These are phyloP conservation scores for Tipula unca DNA, from an alignment of 2,888 invertebrate genomes.

Conservation along the genomic window DNA sequence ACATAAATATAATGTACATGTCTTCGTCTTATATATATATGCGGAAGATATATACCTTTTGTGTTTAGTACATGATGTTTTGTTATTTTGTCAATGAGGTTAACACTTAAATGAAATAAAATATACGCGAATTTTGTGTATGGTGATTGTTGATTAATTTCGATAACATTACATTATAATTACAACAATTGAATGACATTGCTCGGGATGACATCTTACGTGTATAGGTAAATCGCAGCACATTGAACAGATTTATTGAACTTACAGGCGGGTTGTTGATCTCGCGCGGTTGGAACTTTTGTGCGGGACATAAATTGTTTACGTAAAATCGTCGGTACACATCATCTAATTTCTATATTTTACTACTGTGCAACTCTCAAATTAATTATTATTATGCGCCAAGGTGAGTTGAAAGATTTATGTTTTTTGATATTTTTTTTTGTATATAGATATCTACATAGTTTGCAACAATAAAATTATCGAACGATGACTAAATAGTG, in stretches of 20 bases:
- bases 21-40: neutral
- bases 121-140: neutral
- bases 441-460: too few species aligned
- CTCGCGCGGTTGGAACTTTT: neutral
- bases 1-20: neutral
- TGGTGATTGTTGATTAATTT: neutral
- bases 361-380: neutral
- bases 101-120: neutral
- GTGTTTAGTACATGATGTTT: neutral
- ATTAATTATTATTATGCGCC: neutral
- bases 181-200: neutral
- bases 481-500: neutral
- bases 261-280: neutral
- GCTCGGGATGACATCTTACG: neutral
- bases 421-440: neutral
- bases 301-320: neutral
- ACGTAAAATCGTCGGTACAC: neutral
- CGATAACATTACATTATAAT: neutral
- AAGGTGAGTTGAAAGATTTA: neutral
- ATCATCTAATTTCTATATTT: neutral
- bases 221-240: neutral
- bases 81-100: conserved; percentile 1
- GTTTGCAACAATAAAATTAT: neutral
- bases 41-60: neutral
- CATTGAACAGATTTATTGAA: neutral